Percentiles rank a stretch among this genome's conserved stretches.
Conservation (phyloP, 2,113 vertebrate species). For the Forbesichthys agassizii region DNA sequence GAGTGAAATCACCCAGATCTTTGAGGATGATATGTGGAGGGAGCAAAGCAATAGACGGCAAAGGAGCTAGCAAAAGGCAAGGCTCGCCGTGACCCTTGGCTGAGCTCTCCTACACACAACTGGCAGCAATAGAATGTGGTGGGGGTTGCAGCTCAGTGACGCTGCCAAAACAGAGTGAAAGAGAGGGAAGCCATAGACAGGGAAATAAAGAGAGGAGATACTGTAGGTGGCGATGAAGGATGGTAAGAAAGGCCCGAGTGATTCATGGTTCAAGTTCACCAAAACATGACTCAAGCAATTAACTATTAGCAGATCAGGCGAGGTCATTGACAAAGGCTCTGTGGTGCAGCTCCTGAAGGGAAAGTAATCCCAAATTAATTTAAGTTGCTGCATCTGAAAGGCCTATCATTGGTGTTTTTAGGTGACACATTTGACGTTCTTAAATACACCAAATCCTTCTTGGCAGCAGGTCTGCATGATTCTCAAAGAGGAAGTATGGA, state of each 20-base stretch:
- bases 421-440: conserved; percentile 48
- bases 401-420: conserved; percentile 48
- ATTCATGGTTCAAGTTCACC: conserved; percentile 71
- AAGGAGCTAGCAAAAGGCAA: conserved; percentile 52
- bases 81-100: conserved; percentile 71
- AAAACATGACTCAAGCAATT: conserved; percentile 72
- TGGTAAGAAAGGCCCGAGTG: conserved; percentile 31
- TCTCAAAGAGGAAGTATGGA: conserved; percentile 53
- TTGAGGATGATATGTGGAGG: conserved; percentile 56
- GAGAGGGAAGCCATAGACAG: conserved; percentile 55
- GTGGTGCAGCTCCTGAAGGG: conserved; percentile 47
- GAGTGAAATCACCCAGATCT: conserved; percentile 65
- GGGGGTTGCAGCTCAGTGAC: conserved; percentile 45
- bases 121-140: conserved; percentile 66
- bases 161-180: conserved; percentile 36
- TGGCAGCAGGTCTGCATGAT: conserved; percentile 23
- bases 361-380: conserved; percentile 55
- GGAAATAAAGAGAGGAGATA: conserved; percentile 35
- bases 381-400: conserved; percentile 44
- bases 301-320: conserved; percentile 50
- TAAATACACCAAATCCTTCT: conserved; percentile 48
- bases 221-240: conserved; percentile 10
- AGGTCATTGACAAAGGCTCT: conserved; percentile 44
- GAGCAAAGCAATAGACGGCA: conserved; percentile 38
- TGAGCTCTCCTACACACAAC: conserved; percentile 70